These are phyloP conservation scores for Babylonia areolata DNA, from an alignment of 1,140 invertebrate species.

Conservation along the genomic window DNA sequence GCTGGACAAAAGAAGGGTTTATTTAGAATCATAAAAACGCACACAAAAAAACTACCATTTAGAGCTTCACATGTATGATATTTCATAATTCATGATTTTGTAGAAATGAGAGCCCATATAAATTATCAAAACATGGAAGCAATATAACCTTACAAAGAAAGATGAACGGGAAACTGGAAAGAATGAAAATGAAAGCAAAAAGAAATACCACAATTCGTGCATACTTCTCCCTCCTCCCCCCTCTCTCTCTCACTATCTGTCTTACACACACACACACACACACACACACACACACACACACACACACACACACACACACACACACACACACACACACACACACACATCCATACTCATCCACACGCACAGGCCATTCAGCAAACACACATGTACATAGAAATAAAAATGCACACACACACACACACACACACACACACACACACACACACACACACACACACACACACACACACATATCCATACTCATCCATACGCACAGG, in stretches of 20 bases:
- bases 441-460: constrained; percentile 3
- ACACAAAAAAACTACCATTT: background rate
- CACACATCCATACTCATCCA: background rate
- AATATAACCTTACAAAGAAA: no score
- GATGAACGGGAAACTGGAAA: no score
- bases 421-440: background rate
- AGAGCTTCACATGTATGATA: background rate
- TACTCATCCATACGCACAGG: background rate
- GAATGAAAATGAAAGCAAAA: background rate
- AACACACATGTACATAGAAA: no score
- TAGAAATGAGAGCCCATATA: no score
- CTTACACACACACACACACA: background rate
- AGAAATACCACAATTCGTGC: background rate
- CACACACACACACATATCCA: background rate
- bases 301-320: constrained; percentile 14
- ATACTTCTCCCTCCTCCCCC: background rate
- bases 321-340: background rate
- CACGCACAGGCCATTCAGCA: background rate
- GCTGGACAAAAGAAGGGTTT: no score
- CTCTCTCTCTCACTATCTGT: background rate
- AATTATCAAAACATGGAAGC: no score
- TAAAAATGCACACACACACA: background rate
- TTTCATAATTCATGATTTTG: no score
- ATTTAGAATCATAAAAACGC: no score
- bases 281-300: background rate